Conservation (phyloP, 2,113 vertebrate genomes). For the Mionectes macconnelli region DNA sequence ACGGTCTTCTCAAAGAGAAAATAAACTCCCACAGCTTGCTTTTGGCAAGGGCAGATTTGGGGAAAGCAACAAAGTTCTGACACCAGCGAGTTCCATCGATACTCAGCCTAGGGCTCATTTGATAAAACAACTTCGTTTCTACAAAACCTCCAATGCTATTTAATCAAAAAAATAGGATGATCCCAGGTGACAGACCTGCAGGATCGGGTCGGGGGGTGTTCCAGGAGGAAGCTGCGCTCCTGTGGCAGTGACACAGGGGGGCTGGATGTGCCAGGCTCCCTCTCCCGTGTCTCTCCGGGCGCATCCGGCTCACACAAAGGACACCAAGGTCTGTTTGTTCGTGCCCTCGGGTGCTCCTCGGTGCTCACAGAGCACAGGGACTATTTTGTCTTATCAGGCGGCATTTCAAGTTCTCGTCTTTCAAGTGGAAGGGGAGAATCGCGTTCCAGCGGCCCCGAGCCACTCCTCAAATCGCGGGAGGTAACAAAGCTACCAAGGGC, state of each 20-base stretch:
- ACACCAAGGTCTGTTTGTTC: neutral
- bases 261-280: neutral
- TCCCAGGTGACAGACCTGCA: neutral
- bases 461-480: neutral
- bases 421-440: neutral
- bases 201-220: neutral
- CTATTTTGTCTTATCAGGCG: neutral
- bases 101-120: neutral
- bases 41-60: neutral
- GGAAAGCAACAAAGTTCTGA: neutral
- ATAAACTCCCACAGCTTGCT: neutral
- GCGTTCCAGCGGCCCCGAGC: neutral
- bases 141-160: neutral
- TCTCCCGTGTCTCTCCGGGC: neutral
- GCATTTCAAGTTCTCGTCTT: neutral
- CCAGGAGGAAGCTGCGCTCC: neutral
- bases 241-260: fast-evolving
- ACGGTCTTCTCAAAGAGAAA: neutral
- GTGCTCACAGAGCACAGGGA: neutral
- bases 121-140: neutral
- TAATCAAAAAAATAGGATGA: neutral
- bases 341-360: neutral
- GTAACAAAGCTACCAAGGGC: neutral
- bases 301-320: neutral
- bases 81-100: fast-evolving